Conservation (phyloP, 2,888 invertebrate genomes). For the Anoplius nigerrimus region DNA sequence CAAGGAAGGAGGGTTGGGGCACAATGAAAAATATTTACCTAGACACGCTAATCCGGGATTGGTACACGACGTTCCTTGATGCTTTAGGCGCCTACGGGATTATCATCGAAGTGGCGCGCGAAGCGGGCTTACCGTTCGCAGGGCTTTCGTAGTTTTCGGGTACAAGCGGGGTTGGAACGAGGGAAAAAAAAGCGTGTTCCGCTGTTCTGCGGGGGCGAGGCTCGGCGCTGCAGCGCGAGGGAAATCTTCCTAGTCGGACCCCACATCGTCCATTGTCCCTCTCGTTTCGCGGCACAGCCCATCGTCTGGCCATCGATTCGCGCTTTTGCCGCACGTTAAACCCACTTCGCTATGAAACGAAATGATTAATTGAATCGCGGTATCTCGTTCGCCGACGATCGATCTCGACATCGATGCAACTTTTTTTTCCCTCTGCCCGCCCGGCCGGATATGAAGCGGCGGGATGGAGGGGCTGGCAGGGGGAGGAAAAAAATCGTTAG, state of each 20-base stretch:
- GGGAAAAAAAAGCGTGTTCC: constrained; percentile 43
- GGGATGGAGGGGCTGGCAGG: too few species aligned
- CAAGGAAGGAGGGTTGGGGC: too few species aligned
- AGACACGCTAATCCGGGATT: too few species aligned
- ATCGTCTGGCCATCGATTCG: constrained; percentile 56
- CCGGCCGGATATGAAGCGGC: constrained; percentile 22
- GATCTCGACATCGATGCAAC: constrained; percentile 52
- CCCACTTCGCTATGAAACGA: constrained; percentile 52
- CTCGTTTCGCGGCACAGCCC: constrained; percentile 49
- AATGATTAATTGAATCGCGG: constrained; percentile 61
- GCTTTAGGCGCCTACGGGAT: too few species aligned
- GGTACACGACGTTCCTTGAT: too few species aligned
- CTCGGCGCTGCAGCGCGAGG: constrained; percentile 43
- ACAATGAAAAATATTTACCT: too few species aligned
- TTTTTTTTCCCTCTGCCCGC: constrained; percentile 45
- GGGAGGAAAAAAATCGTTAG: not conserved
- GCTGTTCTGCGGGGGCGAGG: constrained; percentile 55
- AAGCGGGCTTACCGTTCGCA: constrained; percentile 8
- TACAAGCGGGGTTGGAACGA: not conserved
- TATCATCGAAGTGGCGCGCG: constrained; percentile 14
- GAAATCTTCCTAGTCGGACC: not conserved
- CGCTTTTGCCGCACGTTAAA: constrained; percentile 56
- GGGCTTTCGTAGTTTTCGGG: constrained; percentile 3
- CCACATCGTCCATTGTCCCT: not conserved
- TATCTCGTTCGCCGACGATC: constrained; percentile 48